Evolutionary conservation across 2,888 invertebrate genomes (phyloP), one percentile per base, ranked within the genome.

Genomic region (Tinea trinotella): DNA sequence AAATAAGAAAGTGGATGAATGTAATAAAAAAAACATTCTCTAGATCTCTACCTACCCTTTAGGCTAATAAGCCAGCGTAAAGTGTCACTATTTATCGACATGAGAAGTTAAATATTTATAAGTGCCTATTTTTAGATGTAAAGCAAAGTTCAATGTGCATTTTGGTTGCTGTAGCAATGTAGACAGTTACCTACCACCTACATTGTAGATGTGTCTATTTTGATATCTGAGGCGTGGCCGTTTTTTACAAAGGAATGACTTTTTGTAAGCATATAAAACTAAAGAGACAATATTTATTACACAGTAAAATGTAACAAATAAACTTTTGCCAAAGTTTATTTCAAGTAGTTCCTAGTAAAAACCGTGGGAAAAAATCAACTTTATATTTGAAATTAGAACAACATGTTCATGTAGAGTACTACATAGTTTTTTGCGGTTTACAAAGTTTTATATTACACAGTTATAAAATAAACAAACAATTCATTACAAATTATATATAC

Each of bases 181-280:
- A 40, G 13, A 3, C 13, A 12, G 6, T 13, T 40, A 40, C 40
- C 40, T 30, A 30, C 30, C 30, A 30, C 30, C 12, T 40, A 40
- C 40, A 15, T 40, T 40, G 40, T 40, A 30, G 40, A 6, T 40
- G 15, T 40, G 40, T 13, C 40, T 40, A 40, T 40, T 40, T 40
- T 40, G 12, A 40, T 40, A 40, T 13, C 40, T 7, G 40, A 40
- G 40, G 40, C 40, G 40, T 40, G 40, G 40, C n/a, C 40, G 40
- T 40, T 40, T 13, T 40, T 12, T 15, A 40, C 40, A 12, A 40
- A 40, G 40, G 2, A n/a, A 40, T 40, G 13, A 6, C 13, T 40
- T 40, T 15, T 13, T 2, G 12, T 6, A 40, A 12, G 30, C 30
- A 30, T 10, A 1, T n/a, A 30, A 30, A 30, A 30, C 4, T 30